Percentiles rank a stretch among this genome's conserved stretches.
phyloP scores from a whole-genome alignment of 2,113 vertebrate genomes.

The Otolemur garnettii region DNA sequence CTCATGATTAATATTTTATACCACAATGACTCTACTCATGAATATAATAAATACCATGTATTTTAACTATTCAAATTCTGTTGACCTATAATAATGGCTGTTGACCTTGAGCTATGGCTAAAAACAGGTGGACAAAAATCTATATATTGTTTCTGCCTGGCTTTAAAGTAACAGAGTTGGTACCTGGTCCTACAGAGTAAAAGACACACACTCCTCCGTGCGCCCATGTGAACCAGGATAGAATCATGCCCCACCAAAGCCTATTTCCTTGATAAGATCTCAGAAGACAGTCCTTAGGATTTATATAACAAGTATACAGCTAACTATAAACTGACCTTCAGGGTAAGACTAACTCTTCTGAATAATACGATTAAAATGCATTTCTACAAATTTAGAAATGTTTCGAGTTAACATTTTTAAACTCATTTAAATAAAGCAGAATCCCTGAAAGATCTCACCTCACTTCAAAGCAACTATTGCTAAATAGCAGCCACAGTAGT shows the following conservation, averaged over 20 bases:
- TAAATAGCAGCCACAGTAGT: neutral
- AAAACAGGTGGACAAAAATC: neutral
- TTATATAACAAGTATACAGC: neutral
- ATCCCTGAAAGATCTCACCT: neutral
- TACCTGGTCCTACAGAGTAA: neutral
- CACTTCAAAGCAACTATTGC: neutral
- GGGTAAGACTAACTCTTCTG: neutral
- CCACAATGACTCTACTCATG: neutral
- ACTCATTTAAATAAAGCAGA: neutral
- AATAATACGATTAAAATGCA: constrained; percentile 27
- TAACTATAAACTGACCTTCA: constrained; percentile 17
- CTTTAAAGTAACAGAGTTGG: neutral
- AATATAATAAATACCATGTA: neutral
- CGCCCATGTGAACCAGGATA: neutral
- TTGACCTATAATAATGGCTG: neutral
- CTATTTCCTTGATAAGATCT: neutral
- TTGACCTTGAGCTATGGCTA: neutral
- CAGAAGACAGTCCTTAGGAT: neutral
- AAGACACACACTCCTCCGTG: neutral
- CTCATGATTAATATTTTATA: constrained; percentile 7
- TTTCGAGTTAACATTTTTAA: neutral
- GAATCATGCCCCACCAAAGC: neutral
- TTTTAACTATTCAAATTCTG: neutral
- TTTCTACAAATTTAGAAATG: constrained; percentile 30
- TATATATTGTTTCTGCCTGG: neutral